A percentile compares a stretch with the other conserved stretches of the same genome.
phyloP scores from a whole-genome alignment of 2,888 invertebrate genomes.

The Zygaena filipendulae region DNA sequence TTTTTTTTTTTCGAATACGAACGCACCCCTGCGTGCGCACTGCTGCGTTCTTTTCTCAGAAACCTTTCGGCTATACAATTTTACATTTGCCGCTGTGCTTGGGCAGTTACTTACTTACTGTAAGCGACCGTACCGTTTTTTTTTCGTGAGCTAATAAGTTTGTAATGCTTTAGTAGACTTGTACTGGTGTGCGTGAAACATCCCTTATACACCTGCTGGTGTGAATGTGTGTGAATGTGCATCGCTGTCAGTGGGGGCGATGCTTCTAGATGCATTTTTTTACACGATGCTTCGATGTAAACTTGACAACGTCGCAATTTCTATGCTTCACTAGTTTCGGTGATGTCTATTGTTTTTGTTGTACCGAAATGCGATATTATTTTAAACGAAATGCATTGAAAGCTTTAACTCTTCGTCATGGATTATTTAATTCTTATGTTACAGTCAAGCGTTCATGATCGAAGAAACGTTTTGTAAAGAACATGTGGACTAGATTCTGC shows the following conservation, averaged over 20 bases:
- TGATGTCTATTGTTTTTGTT: no score
- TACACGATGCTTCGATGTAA: constrained; percentile 39
- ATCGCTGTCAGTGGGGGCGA: constrained; percentile 32
- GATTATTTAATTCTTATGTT: no score
- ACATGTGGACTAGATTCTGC: no score
- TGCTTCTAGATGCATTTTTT: constrained; percentile 57
- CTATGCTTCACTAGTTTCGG: constrained; percentile 21
- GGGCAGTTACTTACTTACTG: no score
- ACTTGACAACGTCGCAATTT: constrained; percentile 62
- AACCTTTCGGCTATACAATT: constrained; percentile 21
- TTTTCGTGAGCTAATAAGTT: no score
- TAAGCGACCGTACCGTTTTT: no score
- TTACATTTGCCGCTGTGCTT: constrained; percentile 14
- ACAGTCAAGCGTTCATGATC: no score
- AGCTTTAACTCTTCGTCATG: no score
- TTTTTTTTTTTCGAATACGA: neutral
- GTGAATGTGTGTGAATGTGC: constrained; percentile 19
- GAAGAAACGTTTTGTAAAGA: no score
- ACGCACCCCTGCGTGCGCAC: constrained; percentile 8
- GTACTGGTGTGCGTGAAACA: constrained; percentile 24
- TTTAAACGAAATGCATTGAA: no score
- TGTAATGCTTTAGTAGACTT: no score
- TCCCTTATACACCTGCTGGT: constrained; percentile 34
- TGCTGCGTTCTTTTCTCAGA: constrained; percentile 31
- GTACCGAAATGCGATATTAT: no score